Conservation (phyloP, 2,797 vertebrate species). For the Tadarida brasiliensis region DNA sequence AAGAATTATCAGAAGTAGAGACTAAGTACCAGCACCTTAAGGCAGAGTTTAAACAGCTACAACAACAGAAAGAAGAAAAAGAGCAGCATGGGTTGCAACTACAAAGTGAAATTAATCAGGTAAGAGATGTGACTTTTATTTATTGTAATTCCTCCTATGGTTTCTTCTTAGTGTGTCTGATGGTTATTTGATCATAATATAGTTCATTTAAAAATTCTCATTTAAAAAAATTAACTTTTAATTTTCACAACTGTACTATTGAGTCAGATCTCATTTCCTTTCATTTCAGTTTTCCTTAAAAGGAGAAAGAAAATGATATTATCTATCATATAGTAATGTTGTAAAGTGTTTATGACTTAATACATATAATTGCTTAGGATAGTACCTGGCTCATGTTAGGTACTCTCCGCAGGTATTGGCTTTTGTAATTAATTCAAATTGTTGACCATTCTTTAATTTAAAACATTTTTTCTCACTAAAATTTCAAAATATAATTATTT, state of each 20-base stretch:
- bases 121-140: conserved; percentile 80
- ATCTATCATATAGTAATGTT: background rate
- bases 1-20: conserved; percentile 93
- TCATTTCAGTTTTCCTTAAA: background rate
- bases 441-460: background rate
- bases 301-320: background rate
- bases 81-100: conserved; percentile 95
- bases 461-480: background rate
- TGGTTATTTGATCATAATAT: conserved; percentile 1
- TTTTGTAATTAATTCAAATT: conserved; percentile 43
- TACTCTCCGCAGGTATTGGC: background rate
- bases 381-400: background rate
- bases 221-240: background rate
- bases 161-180: background rate
- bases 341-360: background rate
- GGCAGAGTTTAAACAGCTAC: conserved; percentile 95
- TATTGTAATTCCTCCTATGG: background rate
- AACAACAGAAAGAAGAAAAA: conserved; percentile 96
- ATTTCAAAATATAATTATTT: conserved; percentile 32
- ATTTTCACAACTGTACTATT: background rate
- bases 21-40: conserved; percentile 94
- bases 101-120: conserved; percentile 96
- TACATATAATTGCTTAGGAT: background rate
- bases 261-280: conserved; percentile 42
- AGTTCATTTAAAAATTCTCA: background rate